Evolutionary conservation across 2,797 vertebrate genomes (phyloP), one percentile per base, ranked within the genome.

Genomic region (Sebastes minor): DNA sequence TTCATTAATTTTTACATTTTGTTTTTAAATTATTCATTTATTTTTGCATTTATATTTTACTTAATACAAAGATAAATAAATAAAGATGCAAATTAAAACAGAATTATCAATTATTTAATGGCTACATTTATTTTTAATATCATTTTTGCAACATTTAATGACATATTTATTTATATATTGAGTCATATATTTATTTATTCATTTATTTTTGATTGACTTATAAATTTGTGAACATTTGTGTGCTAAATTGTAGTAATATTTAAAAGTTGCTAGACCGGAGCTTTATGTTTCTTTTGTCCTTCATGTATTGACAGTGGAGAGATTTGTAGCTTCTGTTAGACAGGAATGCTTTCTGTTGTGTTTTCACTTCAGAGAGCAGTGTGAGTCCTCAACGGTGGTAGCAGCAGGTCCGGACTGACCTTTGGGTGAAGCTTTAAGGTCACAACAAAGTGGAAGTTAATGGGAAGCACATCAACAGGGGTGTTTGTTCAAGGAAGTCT

Each of bases 321-420:
- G 38, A 42, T 42, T 42, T 42, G 0, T 0, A 16, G 38, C 38
- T 42, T 42, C 38, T 42, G 14, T 6, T 42, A 42, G 38, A 66
- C 52, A 69, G 4, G n/a, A 32, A 56, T 56, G 52, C 32, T n/a
- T 55, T 16, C 25, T 23, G 8, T n/a, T 32, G 20, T 53, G 16
- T 30, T 3, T 67, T 32, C 27, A 32, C 25, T 33, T 55, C 22
- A 46, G 42, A 46, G 42, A 46, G 42, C 42, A 18, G 42, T 46
- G 42, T 18, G 6, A 16, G 42, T 46, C 42, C 42, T 0, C 0
- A 0, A 46, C 16, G 14, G 42, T 18, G 0, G 42, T 8, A 16
- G 42, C 16, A 16, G 42, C 16, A 46, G 16, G 42, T 46, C 42
- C n/a, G 42, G 42, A 49, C 25, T 25, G 35, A 8, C 22, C 22